Base-by-base conservation (phyloP, 2,888 invertebrate species). In the Anthophora plumipes region DNA sequence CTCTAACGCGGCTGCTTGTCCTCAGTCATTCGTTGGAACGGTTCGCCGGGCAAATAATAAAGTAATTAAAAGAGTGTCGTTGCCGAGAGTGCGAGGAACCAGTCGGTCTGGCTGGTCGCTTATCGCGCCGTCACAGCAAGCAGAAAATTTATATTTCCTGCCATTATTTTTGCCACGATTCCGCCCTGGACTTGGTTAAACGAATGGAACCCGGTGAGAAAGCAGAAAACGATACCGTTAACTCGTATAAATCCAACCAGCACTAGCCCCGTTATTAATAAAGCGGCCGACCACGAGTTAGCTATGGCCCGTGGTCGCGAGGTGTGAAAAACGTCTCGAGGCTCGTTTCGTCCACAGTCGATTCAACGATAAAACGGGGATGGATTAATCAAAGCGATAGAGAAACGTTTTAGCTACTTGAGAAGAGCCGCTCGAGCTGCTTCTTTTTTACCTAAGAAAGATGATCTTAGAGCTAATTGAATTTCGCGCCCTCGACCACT, bases 111-210 rank as follows among this genome's bases (percentile, higher is more conserved):
- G 31, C 20, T n/a, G 14, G n/a, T 20, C 48, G 25, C 57, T 79
- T 79, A 79, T 77, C 79, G 41, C 46, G 60, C 60, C 31, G 70
- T 70, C 78, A 55, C 60, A 14, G 60, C 20, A 3, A 43, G 3
- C 43, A 55, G 25, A 69, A n/a, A 80, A 79, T 80, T 79, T 79
- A 73, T 80, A 68, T 72, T 80, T 78, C 68, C 80, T 64, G 79
- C 50, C 79, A 63, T 77, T 80, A 78, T 60, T 67, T 72, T 78
- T 71, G 71, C 66, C 66, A 31, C 54, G 54, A 61, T 77, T 77
- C 77, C 46, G 60, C 39, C 50, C 31, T 31, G 31, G 74, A 50
- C 41, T 54, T 59, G 60, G 48, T 31, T 1, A 52, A 54, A 48
- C 50, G 55, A 50, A 57, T 67, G 50, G 68, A 72, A 61, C 61